These are phyloP conservation scores for Laticauda laticaudata DNA, from an alignment of 2,113 vertebrate species.

Conservation along the genomic window DNA sequence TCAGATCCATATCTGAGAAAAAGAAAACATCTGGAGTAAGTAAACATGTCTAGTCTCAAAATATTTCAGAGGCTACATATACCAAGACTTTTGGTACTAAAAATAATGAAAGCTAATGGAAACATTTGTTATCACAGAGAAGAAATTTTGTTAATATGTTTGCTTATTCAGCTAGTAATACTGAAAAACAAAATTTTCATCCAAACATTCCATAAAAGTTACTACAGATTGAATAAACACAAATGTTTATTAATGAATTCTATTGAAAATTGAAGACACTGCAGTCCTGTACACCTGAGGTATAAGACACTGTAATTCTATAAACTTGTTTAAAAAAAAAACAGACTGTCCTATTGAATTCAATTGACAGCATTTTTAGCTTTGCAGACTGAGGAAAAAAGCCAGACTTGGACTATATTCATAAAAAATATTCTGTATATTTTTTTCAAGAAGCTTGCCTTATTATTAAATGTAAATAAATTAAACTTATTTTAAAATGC, in stretches of 20 bases:
- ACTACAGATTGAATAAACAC: constrained; percentile 43
- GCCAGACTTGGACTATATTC: constrained; percentile 22
- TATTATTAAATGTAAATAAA: background rate
- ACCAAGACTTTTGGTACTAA: constrained; percentile 45
- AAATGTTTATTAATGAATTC: constrained; percentile 28
- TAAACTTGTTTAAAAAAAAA: background rate
- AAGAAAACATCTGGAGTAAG: constrained; percentile 67
- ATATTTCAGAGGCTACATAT: constrained; percentile 42
- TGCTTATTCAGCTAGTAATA: constrained; percentile 42
- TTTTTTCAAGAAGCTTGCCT: background rate
- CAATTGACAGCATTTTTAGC: background rate
- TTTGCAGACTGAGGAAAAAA: background rate
- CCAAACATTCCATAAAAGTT: constrained; percentile 21
- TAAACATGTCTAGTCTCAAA: constrained; percentile 57
- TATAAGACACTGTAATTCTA: background rate
- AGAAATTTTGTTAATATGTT: constrained; percentile 30
- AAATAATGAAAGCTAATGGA: constrained; percentile 56
- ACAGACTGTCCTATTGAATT: background rate
- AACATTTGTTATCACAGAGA: constrained; percentile 55
- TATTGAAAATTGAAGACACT: constrained; percentile 6
- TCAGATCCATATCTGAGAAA: constrained; percentile 40
- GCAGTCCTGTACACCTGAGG: background rate
- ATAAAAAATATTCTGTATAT: constrained; percentile 4
- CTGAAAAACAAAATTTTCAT: constrained; percentile 25
- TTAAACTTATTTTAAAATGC: background rate